Evolutionary conservation across 2,797 vertebrate genomes (phyloP), one percentile per base, ranked within the genome.

Genomic region (Myotis myotis): DNA sequence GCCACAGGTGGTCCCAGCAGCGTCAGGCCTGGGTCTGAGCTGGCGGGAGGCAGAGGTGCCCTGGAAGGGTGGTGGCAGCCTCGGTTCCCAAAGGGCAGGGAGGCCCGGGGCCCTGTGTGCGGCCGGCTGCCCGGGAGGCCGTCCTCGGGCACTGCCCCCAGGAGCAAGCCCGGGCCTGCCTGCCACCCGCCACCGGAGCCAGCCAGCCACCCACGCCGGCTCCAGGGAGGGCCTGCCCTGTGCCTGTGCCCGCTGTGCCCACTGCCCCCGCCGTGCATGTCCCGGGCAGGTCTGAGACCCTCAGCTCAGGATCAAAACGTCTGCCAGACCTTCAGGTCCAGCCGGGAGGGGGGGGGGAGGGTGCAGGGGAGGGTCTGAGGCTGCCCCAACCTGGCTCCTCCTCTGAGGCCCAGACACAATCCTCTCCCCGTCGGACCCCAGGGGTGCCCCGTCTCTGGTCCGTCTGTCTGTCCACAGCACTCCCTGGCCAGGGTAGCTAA

Each of bases 101-200:
- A 60, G 25, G n/a, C 23, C 0, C 1, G 0, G 13, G 4, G 36
- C 64, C 95, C 88, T 6, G 62, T 4, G 22, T 51, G 17, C 0
- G 20, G 89, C n/a, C 33, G 30, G 84, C 75, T 49, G 66, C 66
- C 86, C 2, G 5, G 62, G 74, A 86, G 72, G 92, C 90, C 10
- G 6, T 8, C 13, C 78, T 13, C 93, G 88, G 33, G 76, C 47
- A n/a, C 71, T 60, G 33, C 60, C 85, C 62, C 57, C 3, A 22
- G 12, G 78, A 95, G 94, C 87, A n/a, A 93, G 93, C 90, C 87
- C 10, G 9, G 87, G 78, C 96, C 94, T 97, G 96, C 92, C 89
- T n/a, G 57, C 70, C 1, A 6, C 8, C 74, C 6, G 84, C 81
- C 66, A 53, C 62, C 5, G 8, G 47, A 76, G 86, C 68, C 25